These are phyloP conservation scores for Lophura nycthemera DNA, from an alignment of 2,113 vertebrate species.

Conservation along the genomic window DNA sequence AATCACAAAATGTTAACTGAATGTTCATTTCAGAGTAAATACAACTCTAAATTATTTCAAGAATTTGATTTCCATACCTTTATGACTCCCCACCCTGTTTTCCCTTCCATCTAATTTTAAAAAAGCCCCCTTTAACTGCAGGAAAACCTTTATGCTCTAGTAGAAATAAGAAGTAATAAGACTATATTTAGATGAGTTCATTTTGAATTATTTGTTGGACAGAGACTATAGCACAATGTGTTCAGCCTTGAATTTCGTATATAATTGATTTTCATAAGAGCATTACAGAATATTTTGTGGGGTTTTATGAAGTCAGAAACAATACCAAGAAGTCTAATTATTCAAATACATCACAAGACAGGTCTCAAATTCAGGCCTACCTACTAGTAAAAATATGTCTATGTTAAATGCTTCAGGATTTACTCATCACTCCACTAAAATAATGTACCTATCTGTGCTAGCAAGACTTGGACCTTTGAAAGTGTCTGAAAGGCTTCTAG, in stretches of 20 bases:
- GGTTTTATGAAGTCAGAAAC: background rate
- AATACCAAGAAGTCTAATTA: background rate
- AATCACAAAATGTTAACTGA: background rate
- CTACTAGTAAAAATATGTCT: background rate
- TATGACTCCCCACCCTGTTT: background rate
- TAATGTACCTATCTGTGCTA: background rate
- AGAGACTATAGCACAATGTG: background rate
- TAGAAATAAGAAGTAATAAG: background rate
- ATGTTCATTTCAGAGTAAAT: background rate
- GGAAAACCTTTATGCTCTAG: background rate
- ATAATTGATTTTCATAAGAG: background rate
- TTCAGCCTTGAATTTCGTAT: background rate
- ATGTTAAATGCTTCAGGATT: background rate
- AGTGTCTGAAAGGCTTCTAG: background rate
- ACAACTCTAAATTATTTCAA: background rate
- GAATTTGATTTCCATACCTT: background rate
- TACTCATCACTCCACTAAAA: background rate
- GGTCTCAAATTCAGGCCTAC: background rate
- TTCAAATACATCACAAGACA: background rate
- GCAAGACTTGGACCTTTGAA: background rate
- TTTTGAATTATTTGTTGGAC: background rate
- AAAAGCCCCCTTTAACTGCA: background rate
- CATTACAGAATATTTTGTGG: background rate
- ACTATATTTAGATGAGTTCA: background rate
- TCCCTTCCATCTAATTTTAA: background rate